A percentile compares a stretch with the other conserved stretches of the same genome.
Conservation (phyloP, 2,797 vertebrate genomes). For the Halcyon smyrnensis region DNA sequence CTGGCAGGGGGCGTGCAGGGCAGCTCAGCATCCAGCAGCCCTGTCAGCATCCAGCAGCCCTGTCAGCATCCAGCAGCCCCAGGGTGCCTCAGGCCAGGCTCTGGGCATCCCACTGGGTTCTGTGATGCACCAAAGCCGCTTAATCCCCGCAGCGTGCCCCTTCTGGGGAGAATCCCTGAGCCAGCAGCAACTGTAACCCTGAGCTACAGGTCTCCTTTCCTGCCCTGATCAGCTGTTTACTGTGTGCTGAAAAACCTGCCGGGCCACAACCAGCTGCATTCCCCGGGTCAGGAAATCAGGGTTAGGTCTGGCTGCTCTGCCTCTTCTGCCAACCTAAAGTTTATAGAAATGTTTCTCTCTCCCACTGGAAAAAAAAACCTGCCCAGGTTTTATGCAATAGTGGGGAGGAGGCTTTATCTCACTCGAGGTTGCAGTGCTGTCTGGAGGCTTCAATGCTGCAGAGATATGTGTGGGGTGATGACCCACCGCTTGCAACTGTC, state of each 20-base stretch:
- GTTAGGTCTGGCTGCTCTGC: not conserved
- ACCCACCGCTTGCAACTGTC: not conserved
- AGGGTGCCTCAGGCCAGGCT: not conserved
- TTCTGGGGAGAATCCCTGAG: not conserved
- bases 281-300: not conserved
- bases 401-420: not conserved
- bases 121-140: not conserved
- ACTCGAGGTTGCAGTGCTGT: not conserved
- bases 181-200: not conserved
- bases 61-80: not conserved
- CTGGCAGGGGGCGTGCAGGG: not conserved
- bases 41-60: not conserved
- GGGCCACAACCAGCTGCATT: not conserved
- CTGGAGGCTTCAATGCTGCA: not conserved
- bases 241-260: slow-evolving; percentile 6
- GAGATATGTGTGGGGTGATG: not conserved
- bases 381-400: not conserved
- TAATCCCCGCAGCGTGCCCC: not conserved
- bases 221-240: accelerated
- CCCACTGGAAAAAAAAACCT: not conserved
- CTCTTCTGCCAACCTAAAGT: not conserved
- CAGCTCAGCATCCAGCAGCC: not conserved
- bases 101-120: not conserved
- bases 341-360: not conserved
- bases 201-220: not conserved